Percentiles rank a stretch among this genome's conserved stretches.
Conservation (phyloP, 37 sponge, comb jelly and placozoan genomes). For the Agelas oroides region DNA sequence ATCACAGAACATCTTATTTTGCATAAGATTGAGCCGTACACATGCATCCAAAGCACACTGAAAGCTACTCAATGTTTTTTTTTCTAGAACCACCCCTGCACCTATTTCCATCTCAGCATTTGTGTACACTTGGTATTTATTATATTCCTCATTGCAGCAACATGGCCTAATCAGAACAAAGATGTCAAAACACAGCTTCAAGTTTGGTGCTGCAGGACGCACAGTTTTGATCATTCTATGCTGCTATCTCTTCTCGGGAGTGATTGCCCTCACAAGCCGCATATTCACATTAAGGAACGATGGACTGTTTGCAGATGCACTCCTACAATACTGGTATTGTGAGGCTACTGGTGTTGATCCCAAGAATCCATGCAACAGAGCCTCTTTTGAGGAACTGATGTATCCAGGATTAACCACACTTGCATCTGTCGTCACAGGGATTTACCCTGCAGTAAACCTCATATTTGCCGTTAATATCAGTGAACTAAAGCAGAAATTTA, state of each 20-base stretch:
- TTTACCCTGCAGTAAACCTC: conserved; percentile 18
- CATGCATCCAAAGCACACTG: no score
- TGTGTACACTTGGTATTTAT: no score
- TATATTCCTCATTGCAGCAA: no score
- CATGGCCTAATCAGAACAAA: no score
- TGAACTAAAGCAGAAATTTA: conserved; percentile 1
- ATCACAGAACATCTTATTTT: no score
- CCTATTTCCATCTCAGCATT: no score
- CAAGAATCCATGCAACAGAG: not conserved
- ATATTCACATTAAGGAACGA: not conserved
- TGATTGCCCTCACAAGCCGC: conserved; percentile 21
- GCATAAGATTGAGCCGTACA: no score
- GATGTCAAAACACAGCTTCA: not conserved
- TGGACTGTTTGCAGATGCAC: not conserved
- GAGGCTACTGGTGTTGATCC: conserved; percentile 2
- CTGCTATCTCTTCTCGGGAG: not conserved
- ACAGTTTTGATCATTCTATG: conserved; percentile 2
- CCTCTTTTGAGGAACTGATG: not conserved
- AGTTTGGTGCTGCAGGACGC: conserved; percentile 10
- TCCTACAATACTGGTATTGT: conserved; percentile 6
- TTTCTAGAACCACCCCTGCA: no score
- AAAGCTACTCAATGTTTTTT: no score
- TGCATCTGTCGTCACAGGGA: not conserved
- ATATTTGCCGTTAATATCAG: conserved; percentile 23
- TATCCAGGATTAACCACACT: not conserved